Base-by-base conservation (phyloP, 2,113 vertebrate genomes). In the Lethenteron reissneri region DNA sequence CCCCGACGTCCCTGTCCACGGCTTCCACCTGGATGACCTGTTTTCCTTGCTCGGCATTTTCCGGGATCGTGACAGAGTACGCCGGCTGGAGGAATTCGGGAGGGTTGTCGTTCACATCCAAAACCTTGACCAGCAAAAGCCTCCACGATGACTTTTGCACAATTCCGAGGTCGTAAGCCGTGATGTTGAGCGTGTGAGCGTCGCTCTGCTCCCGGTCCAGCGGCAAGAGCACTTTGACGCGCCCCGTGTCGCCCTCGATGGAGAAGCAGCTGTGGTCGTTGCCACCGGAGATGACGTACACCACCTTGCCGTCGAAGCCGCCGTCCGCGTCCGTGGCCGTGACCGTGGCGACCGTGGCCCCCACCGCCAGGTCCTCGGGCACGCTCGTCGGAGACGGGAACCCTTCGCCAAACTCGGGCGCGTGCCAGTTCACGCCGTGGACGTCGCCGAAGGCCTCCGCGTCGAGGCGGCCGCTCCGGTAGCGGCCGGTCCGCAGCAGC, bases 381-480 rank as follows among this genome's bases (percentile, higher is more conserved):
- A 96, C 88, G 25, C 83, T 82, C 41, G 95, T 82, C 73, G 90
- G 86, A 19, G 85, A 84, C 56, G 91, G 92, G 74, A 96, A 91
- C 3, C 86, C 83, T 79, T 88, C 91, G 76, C 89, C 89, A 76
- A 97, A 96, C 78, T 90, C 87, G 0, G 94, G 94, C 1, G 83
- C 85, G 76, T 99, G 90, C 15, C 90, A 84, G 76, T 99, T 99
- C 69, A 90, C 75, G 0, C 90, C 95, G 76, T 92, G 96, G 76
- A 87, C 86, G 81, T 99, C 92, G 3, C 96, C 86, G 78, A 97
- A 92, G 56, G 85, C 87, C 73, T 92, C 90, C 78, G 94, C 92
- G 1, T 83, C 78, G 81, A 87, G 88, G 74, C 86, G 80, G 58
- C 86, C 92, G 71, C 81, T 83, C 69, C 84, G 87, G 57, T 85